These are phyloP conservation scores for Drosophila anceps DNA, from an alignment of 2,888 invertebrate genomes.

Conservation along the genomic window DNA sequence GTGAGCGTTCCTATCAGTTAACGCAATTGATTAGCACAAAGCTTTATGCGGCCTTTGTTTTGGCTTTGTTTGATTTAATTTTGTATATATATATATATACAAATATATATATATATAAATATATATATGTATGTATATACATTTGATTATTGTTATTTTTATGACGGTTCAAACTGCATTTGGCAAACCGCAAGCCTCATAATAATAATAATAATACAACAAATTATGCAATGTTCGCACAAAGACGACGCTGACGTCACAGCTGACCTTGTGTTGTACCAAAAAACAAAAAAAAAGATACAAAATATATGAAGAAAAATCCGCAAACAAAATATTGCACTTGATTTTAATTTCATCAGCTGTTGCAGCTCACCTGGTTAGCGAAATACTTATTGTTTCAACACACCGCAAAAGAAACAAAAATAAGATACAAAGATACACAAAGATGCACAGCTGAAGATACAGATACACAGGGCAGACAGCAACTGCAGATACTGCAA, in stretches of 20 bases:
- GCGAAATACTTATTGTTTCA: conserved; percentile 8
- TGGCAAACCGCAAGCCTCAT: conserved; percentile 15
- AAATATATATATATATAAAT: background rate
- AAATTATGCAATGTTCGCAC: conserved; percentile 68
- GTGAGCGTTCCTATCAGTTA: conserved; percentile 27
- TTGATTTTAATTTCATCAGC: conserved; percentile 28
- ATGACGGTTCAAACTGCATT: conserved; percentile 16
- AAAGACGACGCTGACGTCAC: conserved; percentile 64
- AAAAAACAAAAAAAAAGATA: conserved; percentile 29
- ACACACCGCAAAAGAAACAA: background rate
- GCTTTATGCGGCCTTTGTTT: conserved; percentile 56
- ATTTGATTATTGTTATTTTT: conserved; percentile 7
- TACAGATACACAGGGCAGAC: conserved; percentile 24
- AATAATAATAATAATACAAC: conserved; percentile 14
- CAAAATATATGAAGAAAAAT: conserved; percentile 15
- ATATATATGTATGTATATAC: background rate
- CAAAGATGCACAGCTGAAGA: conserved; percentile 10
- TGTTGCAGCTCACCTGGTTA: conserved; percentile 42
- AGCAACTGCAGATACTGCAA: conserved; percentile 74
- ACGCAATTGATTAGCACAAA: conserved; percentile 66
- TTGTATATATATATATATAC: background rate
- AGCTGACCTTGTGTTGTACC: conserved; percentile 57
- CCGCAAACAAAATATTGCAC: conserved; percentile 16
- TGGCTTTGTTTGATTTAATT: conserved; percentile 31
- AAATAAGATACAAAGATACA: conserved; percentile 18